Evolutionary conservation across 2,888 invertebrate genomes (phyloP).

Genomic region (Microchrysa polita): DNA sequence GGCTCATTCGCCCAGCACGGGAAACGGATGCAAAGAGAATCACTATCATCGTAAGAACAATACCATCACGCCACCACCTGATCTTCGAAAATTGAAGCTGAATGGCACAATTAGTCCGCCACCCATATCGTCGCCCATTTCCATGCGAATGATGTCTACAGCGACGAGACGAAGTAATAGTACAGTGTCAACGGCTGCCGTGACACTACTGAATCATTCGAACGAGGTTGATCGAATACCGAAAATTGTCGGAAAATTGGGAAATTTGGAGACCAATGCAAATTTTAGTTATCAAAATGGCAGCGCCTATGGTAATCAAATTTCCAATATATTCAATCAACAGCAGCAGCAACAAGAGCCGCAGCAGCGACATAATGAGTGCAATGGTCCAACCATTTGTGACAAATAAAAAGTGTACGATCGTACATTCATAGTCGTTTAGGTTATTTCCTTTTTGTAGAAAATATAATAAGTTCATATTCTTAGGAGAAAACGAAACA

Average conservation of each 20-base stretch:
- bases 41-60: slow-evolving; percentile 15
- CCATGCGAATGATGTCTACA: slow-evolving; percentile 15
- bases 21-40: slow-evolving; percentile 3
- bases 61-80: slow-evolving; percentile 17
- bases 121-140: slow-evolving; percentile 28
- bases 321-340: slow-evolving; percentile 39
- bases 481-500: too few species aligned
- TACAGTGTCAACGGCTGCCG: slow-evolving; percentile 51
- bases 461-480: too few species aligned
- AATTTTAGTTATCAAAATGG: slow-evolving; percentile 46
- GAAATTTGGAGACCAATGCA: slow-evolving; percentile 55
- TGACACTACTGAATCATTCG: slow-evolving; percentile 5
- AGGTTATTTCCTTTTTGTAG: too few species aligned
- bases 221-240: slow-evolving; percentile 63
- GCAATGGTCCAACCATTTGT: slow-evolving; percentile 47
- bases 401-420: slow-evolving; percentile 43
- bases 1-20: too few species aligned
- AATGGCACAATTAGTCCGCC: slow-evolving; percentile 12
- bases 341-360: too few species aligned
- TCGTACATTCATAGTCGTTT: not conserved
- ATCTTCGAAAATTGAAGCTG: not conserved
- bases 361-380: slow-evolving; percentile 43
- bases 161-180: slow-evolving; percentile 39
- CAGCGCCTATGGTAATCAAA: slow-evolving; percentile 34
- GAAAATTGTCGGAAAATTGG: slow-evolving; percentile 64